Conservation (phyloP, 1,140 invertebrate genomes). For the Planococcus citri region DNA sequence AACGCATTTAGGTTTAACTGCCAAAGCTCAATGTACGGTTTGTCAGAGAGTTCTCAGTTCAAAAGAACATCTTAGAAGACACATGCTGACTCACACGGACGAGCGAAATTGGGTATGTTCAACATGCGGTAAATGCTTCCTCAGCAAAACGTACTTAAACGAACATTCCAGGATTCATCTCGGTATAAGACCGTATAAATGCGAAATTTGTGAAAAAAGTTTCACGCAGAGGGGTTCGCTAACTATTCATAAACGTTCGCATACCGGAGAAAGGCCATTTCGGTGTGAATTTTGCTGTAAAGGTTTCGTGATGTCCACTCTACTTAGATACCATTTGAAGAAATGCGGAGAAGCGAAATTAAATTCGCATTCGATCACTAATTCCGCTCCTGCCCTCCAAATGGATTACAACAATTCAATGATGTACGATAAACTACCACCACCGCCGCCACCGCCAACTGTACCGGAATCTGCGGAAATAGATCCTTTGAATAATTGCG, state of each 20-base stretch:
- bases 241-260: slow-evolving; percentile 55
- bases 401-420: background rate
- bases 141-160: slow-evolving; percentile 75
- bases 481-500: background rate
- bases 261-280: slow-evolving; percentile 54
- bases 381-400: background rate
- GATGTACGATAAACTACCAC: background rate
- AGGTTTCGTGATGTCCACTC: slow-evolving; percentile 38
- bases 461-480: background rate
- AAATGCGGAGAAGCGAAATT: background rate
- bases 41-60: slow-evolving; percentile 21
- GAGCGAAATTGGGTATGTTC: slow-evolving; percentile 43
- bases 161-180: slow-evolving; percentile 38
- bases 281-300: slow-evolving; percentile 54
- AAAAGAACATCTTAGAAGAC: slow-evolving; percentile 30
- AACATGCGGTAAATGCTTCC: slow-evolving; percentile 78
- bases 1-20: slow-evolving; percentile 19
- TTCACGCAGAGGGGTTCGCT: slow-evolving; percentile 57
- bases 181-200: slow-evolving; percentile 37
- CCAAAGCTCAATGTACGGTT: slow-evolving; percentile 19
- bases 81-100: slow-evolving; percentile 24
- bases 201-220: slow-evolving; percentile 42
- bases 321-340: background rate
- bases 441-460: too few species aligned
- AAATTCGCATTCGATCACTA: background rate